Evolutionary conservation across 1,140 invertebrate genomes (phyloP).

Genomic region (Cydia splendana): DNA sequence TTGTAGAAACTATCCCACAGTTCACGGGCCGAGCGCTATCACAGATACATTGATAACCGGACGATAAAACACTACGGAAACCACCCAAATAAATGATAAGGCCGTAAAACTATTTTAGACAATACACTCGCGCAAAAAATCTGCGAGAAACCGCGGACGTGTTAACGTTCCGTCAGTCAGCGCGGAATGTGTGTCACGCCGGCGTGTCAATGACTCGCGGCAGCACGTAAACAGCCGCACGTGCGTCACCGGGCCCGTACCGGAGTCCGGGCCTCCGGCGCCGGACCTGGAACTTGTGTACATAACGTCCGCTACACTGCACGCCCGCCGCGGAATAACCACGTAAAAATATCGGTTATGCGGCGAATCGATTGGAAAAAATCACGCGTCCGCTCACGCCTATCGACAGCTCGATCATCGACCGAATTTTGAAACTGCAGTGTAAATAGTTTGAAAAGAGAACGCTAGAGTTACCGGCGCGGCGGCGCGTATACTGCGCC

Average conservation of each 20-base stretch:
- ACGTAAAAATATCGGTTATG: slow-evolving; percentile 41
- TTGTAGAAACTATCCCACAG: slow-evolving; percentile 19
- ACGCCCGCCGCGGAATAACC: slow-evolving; percentile 35
- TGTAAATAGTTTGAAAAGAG: slow-evolving; percentile 56
- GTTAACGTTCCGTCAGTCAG: slow-evolving; percentile 57
- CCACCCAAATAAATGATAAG: slow-evolving; percentile 42
- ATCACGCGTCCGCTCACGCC: slow-evolving; percentile 30
- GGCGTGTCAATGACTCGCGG: slow-evolving; percentile 69
- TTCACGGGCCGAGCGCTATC: slow-evolving; percentile 11
- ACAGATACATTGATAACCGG: slow-evolving; percentile 29
- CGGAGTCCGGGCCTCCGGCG: slow-evolving; percentile 24
- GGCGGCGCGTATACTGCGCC: slow-evolving; percentile 61
- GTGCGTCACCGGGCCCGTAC: slow-evolving; percentile 44
- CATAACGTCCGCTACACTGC: slow-evolving; percentile 39
- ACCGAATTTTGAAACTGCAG: slow-evolving; percentile 48
- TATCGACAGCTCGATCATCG: slow-evolving; percentile 37
- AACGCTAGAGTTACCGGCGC: slow-evolving; percentile 59
- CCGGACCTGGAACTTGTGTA: slow-evolving; percentile 35
- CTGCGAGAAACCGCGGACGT: slow-evolving; percentile 57
- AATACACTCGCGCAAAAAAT: slow-evolving; percentile 45
- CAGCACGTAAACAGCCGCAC: slow-evolving; percentile 67
- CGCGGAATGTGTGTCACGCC: slow-evolving; percentile 71
- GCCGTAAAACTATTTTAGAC: slow-evolving; percentile 36
- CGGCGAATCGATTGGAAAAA: slow-evolving; percentile 43
- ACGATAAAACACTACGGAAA: slow-evolving; percentile 36